Percentiles rank a stretch among this genome's conserved stretches.
Evolutionary conservation across 2,888 invertebrate genomes (phyloP).

Genomic region (Steromphala cineraria): DNA sequence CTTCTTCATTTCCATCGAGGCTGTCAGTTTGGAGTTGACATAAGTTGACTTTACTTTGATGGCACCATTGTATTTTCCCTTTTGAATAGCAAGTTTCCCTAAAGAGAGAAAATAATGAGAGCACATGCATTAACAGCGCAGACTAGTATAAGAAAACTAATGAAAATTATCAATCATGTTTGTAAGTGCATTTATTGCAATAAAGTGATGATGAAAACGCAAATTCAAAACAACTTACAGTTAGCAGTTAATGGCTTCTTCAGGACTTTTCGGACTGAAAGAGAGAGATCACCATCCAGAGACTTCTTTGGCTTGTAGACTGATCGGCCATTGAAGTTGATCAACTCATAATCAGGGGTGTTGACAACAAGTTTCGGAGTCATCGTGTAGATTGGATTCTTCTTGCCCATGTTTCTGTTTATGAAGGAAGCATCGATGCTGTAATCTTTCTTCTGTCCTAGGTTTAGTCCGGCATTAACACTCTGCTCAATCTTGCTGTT

Average conservation of each 20-base stretch:
- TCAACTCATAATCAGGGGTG: constrained; percentile 46
- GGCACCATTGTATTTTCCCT: not conserved
- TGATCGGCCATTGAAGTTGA: constrained; percentile 42
- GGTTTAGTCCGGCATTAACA: constrained; percentile 38
- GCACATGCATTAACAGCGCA: too few species aligned
- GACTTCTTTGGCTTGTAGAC: constrained; percentile 41
- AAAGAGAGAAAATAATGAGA: not conserved
- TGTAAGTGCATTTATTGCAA: not conserved
- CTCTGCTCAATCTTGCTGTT: constrained; percentile 50
- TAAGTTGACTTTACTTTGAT: not conserved
- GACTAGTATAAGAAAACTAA: too few species aligned
- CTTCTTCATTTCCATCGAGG: not conserved
- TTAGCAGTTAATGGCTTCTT: constrained; percentile 43
- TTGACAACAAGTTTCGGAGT: constrained; percentile 44
- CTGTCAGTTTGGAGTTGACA: not conserved
- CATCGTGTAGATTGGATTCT: constrained; percentile 14
- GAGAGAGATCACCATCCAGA: constrained; percentile 37
- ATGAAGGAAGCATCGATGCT: constrained; percentile 39
- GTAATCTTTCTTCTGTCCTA: constrained; percentile 45
- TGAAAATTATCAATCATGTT: too few species aligned
- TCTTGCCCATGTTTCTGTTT: constrained; percentile 28
- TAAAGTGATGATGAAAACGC: not conserved
- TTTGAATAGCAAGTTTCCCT: not conserved
- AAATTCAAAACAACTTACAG: constrained; percentile 37
- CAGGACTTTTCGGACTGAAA: constrained; percentile 41